Conservation (phyloP, 2,888 invertebrate species). For the Dryobota labecula region DNA sequence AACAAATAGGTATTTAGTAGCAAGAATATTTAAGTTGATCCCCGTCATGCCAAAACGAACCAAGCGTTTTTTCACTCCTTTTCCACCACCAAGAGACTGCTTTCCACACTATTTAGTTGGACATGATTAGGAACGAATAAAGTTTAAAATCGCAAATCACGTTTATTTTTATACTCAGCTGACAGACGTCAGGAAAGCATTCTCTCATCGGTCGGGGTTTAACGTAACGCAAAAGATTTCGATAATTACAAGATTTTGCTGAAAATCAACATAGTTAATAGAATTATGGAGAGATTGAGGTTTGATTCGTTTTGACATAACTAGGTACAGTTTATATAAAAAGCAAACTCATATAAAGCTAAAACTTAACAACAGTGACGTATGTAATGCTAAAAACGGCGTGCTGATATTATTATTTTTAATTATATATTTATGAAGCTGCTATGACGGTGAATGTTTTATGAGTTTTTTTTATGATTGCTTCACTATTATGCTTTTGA, state of each 20-base stretch:
- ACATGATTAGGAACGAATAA: no score
- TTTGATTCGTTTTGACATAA: conserved; percentile 11
- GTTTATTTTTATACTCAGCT: no score
- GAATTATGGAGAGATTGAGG: background rate
- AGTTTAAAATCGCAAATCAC: no score
- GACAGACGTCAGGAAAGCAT: no score
- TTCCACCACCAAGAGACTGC: no score
- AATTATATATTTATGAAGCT: conserved; percentile 32
- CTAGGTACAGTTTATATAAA: background rate
- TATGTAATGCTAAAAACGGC: conserved; percentile 16
- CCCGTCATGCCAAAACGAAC: conserved; percentile 4
- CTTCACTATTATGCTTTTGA: conserved; percentile 22
- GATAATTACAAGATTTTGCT: background rate
- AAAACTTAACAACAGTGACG: conserved; percentile 20
- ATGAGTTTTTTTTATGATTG: conserved; percentile 41
- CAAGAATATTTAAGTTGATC: background rate
- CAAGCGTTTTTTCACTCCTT: background rate
- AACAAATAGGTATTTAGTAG: conserved; percentile 15
- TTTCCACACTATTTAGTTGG: no score
- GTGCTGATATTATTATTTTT: conserved; percentile 4
- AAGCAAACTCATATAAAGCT: conserved; percentile 51
- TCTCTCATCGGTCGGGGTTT: no score
- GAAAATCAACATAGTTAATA: background rate
- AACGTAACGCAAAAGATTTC: background rate
- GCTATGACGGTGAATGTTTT: conserved; percentile 24